phyloP scores from a whole-genome alignment of 2,113 vertebrate species.

The Spea bombifrons region DNA sequence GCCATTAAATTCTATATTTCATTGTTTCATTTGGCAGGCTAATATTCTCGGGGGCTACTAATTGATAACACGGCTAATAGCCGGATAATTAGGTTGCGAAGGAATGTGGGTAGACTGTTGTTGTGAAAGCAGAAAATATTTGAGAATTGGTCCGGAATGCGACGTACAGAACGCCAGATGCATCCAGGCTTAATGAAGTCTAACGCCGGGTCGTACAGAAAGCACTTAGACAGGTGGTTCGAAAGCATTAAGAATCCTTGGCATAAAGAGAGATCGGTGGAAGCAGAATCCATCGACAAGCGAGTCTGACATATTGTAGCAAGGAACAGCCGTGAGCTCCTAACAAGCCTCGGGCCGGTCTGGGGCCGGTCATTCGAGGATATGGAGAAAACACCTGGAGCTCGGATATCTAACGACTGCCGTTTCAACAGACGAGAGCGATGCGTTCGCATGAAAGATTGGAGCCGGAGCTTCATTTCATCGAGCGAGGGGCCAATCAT shows the following conservation, averaged over 20 bases:
- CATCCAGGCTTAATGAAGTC: conserved; percentile 7
- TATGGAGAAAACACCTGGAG: too few species aligned
- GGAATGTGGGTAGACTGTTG: not conserved
- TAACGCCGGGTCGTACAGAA: not conserved
- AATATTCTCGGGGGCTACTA: not conserved
- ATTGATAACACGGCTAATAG: not conserved
- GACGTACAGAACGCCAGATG: conserved; percentile 1
- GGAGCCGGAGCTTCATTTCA: too few species aligned
- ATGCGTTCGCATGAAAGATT: too few species aligned
- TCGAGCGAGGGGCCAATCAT: too few species aligned
- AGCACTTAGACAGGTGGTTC: conserved; percentile 6
- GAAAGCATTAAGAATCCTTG: not conserved
- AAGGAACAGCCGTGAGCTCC: not conserved
- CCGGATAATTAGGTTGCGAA: not conserved
- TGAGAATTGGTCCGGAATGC: not conserved
- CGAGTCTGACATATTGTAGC: not conserved
- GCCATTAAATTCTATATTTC: too few species aligned
- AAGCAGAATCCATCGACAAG: not conserved
- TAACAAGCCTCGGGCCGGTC: not conserved
- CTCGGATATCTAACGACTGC: too few species aligned
- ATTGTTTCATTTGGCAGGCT: not conserved
- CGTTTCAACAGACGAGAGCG: too few species aligned
- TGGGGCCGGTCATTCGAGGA: not conserved
- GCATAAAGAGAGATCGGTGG: not conserved
- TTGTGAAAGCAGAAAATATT: not conserved